Percentiles rank a stretch among this genome's conserved stretches.
Conservation (phyloP, 2,797 vertebrate genomes). For the Clarias fuscus region DNA sequence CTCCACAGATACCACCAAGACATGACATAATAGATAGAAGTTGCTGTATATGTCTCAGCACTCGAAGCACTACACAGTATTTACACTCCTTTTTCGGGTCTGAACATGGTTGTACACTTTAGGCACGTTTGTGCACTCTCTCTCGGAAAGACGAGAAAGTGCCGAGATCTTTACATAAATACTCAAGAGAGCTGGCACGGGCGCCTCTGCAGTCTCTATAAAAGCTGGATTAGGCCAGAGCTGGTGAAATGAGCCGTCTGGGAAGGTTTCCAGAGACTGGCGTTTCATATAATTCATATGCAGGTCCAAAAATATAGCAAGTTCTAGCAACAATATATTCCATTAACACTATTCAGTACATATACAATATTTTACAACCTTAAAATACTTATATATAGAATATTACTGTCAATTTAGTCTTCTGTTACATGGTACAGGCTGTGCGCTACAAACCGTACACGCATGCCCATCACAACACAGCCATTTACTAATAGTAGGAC, state of each 20-base stretch:
- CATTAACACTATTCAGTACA: slow-evolving; percentile 54
- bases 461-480: slow-evolving; percentile 43
- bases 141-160: slow-evolving; percentile 36
- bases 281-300: slow-evolving; percentile 1
- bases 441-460: slow-evolving; percentile 50
- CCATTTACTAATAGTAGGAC: slow-evolving; percentile 26
- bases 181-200: slow-evolving; percentile 28
- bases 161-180: slow-evolving; percentile 42
- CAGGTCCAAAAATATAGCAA: slow-evolving; percentile 59
- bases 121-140: slow-evolving; percentile 48
- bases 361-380: slow-evolving; percentile 60
- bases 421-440: slow-evolving; percentile 54
- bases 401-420: background rate
- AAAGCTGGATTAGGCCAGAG: slow-evolving; percentile 35
- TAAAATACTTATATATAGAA: slow-evolving; percentile 53
- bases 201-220: slow-evolving; percentile 22
- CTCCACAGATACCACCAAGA: slow-evolving; percentile 47
- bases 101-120: slow-evolving; percentile 43
- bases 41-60: slow-evolving; percentile 43
- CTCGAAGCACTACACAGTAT: slow-evolving; percentile 46
- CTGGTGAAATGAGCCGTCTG: slow-evolving; percentile 47
- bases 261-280: slow-evolving; percentile 22
- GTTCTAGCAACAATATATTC: slow-evolving; percentile 57
- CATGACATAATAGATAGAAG: slow-evolving; percentile 51
- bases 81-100: slow-evolving; percentile 40